phyloP scores from a whole-genome alignment of 2,888 invertebrate species.

The Mechanitis mazaeus region DNA sequence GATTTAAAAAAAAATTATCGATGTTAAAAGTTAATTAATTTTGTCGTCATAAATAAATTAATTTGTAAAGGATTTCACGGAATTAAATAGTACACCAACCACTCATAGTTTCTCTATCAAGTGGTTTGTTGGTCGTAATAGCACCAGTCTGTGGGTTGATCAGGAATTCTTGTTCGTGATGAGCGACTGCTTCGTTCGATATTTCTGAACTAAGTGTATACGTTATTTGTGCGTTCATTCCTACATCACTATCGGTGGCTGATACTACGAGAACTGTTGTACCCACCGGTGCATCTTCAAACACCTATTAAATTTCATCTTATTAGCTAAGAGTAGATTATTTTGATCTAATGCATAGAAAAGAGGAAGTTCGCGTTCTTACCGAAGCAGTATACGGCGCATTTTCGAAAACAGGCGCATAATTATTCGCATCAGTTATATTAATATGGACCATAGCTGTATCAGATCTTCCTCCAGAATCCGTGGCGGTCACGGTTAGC shows the following conservation, averaged over 20 bases:
- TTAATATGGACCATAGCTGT: conserved; percentile 94
- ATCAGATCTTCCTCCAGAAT: conserved; percentile 91
- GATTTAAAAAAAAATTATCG: not conserved
- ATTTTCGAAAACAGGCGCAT: conserved; percentile 94
- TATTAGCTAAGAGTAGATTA: too few relatives aligned
- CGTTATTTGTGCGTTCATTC: conserved; percentile 93
- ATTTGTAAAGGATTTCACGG: too few relatives aligned
- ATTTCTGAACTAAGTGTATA: conserved; percentile 81
- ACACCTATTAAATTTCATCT: conserved; percentile 72
- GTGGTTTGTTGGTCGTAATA: conserved; percentile 87
- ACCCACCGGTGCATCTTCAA: conserved; percentile 94
- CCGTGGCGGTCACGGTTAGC: conserved; percentile 90
- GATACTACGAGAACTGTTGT: conserved; percentile 94
- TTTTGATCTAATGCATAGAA: too few relatives aligned
- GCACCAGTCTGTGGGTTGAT: conserved; percentile 97
- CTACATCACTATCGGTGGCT: conserved; percentile 96
- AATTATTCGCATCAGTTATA: conserved; percentile 96
- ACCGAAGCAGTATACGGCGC: conserved; percentile 92
- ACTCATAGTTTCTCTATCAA: conserved; percentile 90
- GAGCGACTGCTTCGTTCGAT: conserved; percentile 79
- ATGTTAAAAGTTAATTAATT: too few relatives aligned
- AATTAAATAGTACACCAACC: conserved; percentile 46
- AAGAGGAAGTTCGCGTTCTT: conserved; percentile 33
- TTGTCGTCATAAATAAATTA: too few relatives aligned
- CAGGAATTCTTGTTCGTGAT: conserved; percentile 83